phyloP scores from a whole-genome alignment of 2,113 vertebrate genomes.

The Equus quagga region DNA sequence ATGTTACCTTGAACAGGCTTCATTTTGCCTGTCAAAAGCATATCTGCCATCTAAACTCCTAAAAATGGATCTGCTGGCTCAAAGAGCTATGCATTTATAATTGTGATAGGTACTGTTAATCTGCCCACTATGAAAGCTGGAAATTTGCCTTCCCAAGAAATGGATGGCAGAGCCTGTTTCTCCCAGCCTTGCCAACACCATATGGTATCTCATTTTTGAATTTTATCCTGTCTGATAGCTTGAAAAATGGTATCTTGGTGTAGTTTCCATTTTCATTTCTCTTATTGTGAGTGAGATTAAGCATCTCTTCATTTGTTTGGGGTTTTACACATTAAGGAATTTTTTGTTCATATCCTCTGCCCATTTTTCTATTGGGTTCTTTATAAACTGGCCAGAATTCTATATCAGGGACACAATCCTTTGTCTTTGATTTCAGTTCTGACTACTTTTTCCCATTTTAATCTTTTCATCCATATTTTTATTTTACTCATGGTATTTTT shows the following conservation, averaged over 20 bases:
- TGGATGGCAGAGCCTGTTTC: not conserved
- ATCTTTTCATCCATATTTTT: not conserved
- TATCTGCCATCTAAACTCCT: not conserved
- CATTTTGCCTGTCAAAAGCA: not conserved
- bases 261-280: not conserved
- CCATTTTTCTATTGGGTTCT: not conserved
- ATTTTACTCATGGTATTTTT: not conserved
- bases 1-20: not conserved
- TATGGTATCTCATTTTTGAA: not conserved
- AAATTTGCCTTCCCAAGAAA: not conserved
- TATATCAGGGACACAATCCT: not conserved
- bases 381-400: not conserved
- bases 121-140: not conserved
- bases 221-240: not conserved
- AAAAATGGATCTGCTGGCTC: not conserved
- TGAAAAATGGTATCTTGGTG: not conserved
- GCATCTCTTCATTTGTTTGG: not conserved
- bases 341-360: not conserved
- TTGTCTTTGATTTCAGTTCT: not conserved
- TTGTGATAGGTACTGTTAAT: not conserved
- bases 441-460: not conserved
- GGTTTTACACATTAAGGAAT: not conserved
- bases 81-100: not conserved
- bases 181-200: not conserved
- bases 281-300: not conserved